phyloP scores from a whole-genome alignment of 2,888 invertebrate species.

The Azorinus chamasolen region DNA sequence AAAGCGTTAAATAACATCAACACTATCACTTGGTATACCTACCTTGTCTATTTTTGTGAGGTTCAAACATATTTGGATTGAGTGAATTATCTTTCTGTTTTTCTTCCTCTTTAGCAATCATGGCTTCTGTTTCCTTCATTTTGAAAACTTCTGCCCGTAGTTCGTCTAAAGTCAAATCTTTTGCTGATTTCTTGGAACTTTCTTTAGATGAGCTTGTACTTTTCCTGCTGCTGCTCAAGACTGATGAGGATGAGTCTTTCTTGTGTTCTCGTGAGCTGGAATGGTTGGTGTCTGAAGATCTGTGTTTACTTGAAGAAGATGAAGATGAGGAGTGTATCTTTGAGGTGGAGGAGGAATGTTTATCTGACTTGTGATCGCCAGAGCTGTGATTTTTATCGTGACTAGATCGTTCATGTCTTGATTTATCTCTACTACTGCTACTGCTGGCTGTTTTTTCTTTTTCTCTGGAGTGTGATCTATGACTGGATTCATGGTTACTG shows the following conservation, averaged over 20 bases:
- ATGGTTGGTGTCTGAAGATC: not conserved
- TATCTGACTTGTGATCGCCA: too few species aligned
- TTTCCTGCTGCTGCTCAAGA: not conserved
- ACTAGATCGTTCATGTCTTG: too few species aligned
- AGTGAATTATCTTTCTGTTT: conserved; percentile 1
- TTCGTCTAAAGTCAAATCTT: conserved; percentile 53
- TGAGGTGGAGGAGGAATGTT: too few species aligned
- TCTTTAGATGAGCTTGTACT: conserved; percentile 13
- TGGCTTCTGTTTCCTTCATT: conserved; percentile 46
- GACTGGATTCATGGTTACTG: too few species aligned
- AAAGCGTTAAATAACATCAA: too few species aligned
- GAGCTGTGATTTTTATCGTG: too few species aligned
- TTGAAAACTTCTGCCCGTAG: conserved; percentile 39
- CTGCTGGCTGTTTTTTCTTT: not conserved
- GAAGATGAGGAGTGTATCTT: not conserved
- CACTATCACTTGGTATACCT: not conserved
- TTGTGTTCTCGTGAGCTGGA: not conserved
- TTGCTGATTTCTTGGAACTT: conserved; percentile 6
- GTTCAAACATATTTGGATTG: not conserved
- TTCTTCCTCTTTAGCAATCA: conserved; percentile 1
- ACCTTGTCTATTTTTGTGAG: conserved; percentile 54
- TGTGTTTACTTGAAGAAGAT: conserved; percentile 10
- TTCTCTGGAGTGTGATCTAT: not conserved
- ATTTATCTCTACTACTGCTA: not conserved
- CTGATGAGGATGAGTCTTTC: not conserved